Conservation (phyloP, 1,140 invertebrate genomes). For the Macrocentrus cingulum region DNA sequence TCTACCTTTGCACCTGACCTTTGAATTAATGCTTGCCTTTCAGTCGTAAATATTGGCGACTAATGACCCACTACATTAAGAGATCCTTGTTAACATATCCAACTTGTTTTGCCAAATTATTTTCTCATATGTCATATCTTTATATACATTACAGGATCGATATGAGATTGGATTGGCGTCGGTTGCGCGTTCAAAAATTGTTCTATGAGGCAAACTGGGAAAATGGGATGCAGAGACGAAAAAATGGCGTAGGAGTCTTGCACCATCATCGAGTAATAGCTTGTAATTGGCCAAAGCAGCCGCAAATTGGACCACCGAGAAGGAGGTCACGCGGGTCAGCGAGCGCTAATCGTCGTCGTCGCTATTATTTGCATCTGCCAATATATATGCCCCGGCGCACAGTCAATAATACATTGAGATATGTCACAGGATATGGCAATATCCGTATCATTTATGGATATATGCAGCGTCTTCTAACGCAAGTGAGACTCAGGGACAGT, state of each 20-base stretch:
- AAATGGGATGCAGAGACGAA: conserved; percentile 1
- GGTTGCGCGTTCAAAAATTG: no score
- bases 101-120: not conserved
- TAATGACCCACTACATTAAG: conserved; percentile 12
- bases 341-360: conserved; percentile 31
- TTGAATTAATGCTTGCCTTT: conserved; percentile 18
- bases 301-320: conserved; percentile 36
- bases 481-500: not conserved
- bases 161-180: no score
- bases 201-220: not conserved
- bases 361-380: conserved; percentile 32
- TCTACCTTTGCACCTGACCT: conserved; percentile 19
- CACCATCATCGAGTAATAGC: conserved; percentile 30
- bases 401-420: no score
- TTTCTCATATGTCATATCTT: not conserved
- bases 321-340: conserved; percentile 28
- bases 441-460: conserved; percentile 5
- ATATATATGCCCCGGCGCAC: conserved; percentile 9
- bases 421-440: not conserved
- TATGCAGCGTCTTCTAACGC: not conserved
- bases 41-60: conserved; percentile 18
- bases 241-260: conserved; percentile 22
- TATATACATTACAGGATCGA: not conserved
- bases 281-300: conserved; percentile 35
- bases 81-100: not conserved